A percentile compares a stretch with the other conserved stretches of the same genome.
phyloP scores from a whole-genome alignment of 2,888 invertebrate species.

The Trissonchulus sp. region DNA sequence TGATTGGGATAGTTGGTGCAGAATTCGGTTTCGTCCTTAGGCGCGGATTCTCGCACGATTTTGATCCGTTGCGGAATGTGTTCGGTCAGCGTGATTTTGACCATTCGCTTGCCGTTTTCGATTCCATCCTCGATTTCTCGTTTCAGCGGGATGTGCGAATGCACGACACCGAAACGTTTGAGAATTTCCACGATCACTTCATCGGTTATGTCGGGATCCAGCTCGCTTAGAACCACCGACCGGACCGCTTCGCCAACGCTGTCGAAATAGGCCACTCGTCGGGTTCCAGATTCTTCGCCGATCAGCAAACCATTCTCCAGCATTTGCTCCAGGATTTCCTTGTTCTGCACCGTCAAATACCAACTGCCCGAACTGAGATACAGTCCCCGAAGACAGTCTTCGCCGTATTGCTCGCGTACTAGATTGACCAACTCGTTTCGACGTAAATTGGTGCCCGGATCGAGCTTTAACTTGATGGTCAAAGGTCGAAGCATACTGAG shows the following conservation, averaged over 20 bases:
- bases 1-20: background rate
- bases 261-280: background rate
- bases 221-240: background rate
- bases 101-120: background rate
- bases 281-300: background rate
- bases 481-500: background rate
- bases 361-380: background rate
- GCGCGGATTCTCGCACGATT: background rate
- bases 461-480: background rate
- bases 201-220: background rate
- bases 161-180: background rate
- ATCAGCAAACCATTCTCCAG: background rate
- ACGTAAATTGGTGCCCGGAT: background rate
- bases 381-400: background rate
- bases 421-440: background rate
- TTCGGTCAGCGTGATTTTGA: background rate
- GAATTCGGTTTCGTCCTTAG: background rate
- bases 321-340: background rate
- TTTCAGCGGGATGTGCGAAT: background rate
- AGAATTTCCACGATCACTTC: background rate
- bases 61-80: constrained; percentile 1
- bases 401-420: background rate
- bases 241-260: background rate
- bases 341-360: background rate
- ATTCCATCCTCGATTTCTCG: background rate